phyloP scores from a whole-genome alignment of 2,888 invertebrate species.

The Enchytraeus crypticus region DNA sequence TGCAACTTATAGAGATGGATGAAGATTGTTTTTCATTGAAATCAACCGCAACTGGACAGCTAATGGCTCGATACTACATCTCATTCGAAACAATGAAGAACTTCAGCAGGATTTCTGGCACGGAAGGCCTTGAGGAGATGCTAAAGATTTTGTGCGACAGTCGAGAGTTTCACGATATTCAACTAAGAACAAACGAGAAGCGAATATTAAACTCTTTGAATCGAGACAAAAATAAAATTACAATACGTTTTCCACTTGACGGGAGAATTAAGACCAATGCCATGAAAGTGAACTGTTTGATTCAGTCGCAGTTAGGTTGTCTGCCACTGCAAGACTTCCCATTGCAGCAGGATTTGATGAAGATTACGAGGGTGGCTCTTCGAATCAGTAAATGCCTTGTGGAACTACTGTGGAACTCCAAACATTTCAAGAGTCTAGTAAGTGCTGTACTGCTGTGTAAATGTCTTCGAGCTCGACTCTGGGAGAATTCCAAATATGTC shows the following conservation, averaged over 20 bases:
- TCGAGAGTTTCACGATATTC: conserved; percentile 62
- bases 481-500: conserved; percentile 67
- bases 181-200: conserved; percentile 63
- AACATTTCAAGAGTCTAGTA: conserved; percentile 50
- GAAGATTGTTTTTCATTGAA: conserved; percentile 54
- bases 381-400: conserved; percentile 62
- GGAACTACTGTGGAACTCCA: conserved; percentile 50
- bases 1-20: conserved; percentile 58
- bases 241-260: conserved; percentile 62
- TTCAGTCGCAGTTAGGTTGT: conserved; percentile 67
- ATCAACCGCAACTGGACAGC: conserved; percentile 54
- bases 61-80: conserved; percentile 63
- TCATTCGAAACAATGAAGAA: conserved; percentile 67
- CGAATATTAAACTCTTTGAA: conserved; percentile 62
- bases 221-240: conserved; percentile 55
- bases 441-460: conserved; percentile 60
- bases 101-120: conserved; percentile 34
- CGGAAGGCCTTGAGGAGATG: conserved; percentile 42
- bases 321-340: conserved; percentile 61
- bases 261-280: conserved; percentile 63
- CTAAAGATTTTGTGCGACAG: conserved; percentile 48
- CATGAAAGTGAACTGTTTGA: conserved; percentile 68
- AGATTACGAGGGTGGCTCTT: conserved; percentile 61
- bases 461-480: conserved; percentile 61
- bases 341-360: conserved; percentile 61